Evolutionary conservation across 2,797 vertebrate species (phyloP).

Genomic region (Eutrigla gurnardus): DNA sequence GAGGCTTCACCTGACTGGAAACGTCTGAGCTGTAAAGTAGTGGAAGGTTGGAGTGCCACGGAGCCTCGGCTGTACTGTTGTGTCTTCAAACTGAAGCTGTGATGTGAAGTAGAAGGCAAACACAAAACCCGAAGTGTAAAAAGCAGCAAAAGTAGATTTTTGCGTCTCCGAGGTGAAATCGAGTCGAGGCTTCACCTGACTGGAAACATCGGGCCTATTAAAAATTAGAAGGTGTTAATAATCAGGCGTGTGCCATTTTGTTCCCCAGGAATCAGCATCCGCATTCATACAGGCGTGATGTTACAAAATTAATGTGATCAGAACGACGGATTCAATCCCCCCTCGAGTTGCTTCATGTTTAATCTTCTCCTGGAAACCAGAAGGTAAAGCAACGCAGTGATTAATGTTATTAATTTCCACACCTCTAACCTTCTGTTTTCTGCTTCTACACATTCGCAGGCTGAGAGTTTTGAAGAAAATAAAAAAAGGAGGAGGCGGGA

Average conservation of each 20-base stretch:
- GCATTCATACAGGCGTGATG: constrained; percentile 62
- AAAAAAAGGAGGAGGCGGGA: constrained; percentile 18
- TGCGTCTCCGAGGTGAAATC: background rate
- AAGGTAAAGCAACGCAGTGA: constrained; percentile 60
- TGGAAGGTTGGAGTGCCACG: constrained; percentile 40
- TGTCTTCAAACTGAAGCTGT: constrained; percentile 66
- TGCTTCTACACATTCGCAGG: constrained; percentile 52
- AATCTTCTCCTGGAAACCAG: constrained; percentile 73
- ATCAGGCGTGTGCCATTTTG: constrained; percentile 50
- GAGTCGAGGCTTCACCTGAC: constrained; percentile 22
- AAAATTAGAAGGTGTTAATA: constrained; percentile 58
- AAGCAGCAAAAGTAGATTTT: background rate
- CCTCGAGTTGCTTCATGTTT: constrained; percentile 62
- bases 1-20: background rate
- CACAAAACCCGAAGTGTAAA: constrained; percentile 19
- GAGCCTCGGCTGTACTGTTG: constrained; percentile 54
- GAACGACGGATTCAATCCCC: constrained; percentile 66
- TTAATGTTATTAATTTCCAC: constrained; percentile 78
- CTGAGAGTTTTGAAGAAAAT: constrained; percentile 10
- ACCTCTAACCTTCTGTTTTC: constrained; percentile 73
- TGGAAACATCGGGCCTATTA: constrained; percentile 15
- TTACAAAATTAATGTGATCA: constrained; percentile 76
- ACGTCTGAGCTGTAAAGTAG: constrained; percentile 36
- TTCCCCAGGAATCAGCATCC: constrained; percentile 52
- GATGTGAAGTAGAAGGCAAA: constrained; percentile 39